Base-by-base conservation (phyloP, 2,888 invertebrate species). In the Hydrotaea cyrtoneurina region DNA sequence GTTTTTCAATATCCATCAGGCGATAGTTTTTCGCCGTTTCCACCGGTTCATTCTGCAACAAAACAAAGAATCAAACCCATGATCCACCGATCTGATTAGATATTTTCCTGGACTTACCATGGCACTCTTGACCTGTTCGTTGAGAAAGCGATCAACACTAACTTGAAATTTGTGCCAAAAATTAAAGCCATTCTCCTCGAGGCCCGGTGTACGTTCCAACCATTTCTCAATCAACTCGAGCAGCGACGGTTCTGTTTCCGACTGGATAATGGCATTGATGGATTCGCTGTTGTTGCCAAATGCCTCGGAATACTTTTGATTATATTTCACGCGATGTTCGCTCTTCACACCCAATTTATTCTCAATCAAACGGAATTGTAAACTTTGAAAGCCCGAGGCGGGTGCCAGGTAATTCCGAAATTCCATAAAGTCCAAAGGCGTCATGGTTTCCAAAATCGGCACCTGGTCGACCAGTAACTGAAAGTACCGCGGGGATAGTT, bases 371-470 rank as follows among this genome's bases (percentile, higher is more conserved):
- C 99, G 95, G 92, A 99, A 99, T 92, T 99, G 98, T 50, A 98
- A 93, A 89, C 98, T 99, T 91, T 99, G 99, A 92, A 99, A 99
- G 0, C 99, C 99, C 0, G 99, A 99, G 0, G 99, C 98, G 0
- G 99, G 97, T 13, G 97, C 96, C 50, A 99, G 93, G 90, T 97
- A 97, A 87, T 96, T 95, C 69, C 99, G 95, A 92, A 99, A 99
- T 90, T 99, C 99, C 96, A 99, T 97, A 90, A 99, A 99, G 93
- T 99, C 99, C 82, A 99, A 93, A 0, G 99, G 99, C 0, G 99
- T 98, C 99, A 99, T 99, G 0, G 99, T 99, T 93, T 99, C 99
- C 87, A 99, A 93, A 87, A 99, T 98, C 93, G 97, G 96, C 57
- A 99, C 98, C 93, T 99, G 99, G 90, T 99, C 99, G 53, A 97